Conservation (phyloP, 2,113 vertebrate species). For the Ictalurus furcatus region DNA sequence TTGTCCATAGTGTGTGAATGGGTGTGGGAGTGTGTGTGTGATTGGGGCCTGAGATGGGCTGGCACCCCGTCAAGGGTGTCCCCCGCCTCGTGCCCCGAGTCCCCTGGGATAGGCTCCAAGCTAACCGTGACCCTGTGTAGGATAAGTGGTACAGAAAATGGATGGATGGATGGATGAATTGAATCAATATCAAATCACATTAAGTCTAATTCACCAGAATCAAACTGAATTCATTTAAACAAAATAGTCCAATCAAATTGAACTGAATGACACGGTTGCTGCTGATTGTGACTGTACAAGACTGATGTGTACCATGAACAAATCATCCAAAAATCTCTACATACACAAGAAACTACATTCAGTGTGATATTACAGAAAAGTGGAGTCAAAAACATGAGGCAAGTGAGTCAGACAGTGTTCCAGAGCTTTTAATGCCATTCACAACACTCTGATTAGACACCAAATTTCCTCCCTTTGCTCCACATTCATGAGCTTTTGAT, state of each 20-base stretch:
- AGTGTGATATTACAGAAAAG: not conserved
- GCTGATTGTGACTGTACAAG: not conserved
- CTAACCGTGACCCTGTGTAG: too few species aligned
- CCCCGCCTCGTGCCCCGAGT: too few species aligned
- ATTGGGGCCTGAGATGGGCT: too few species aligned
- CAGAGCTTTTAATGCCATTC: constrained; percentile 39
- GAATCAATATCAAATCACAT: not conserved
- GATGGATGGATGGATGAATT: too few species aligned
- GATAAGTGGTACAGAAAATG: too few species aligned
- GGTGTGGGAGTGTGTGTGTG: too few species aligned
- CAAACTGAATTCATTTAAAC: not conserved
- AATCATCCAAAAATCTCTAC: not conserved
- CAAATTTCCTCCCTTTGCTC: constrained; percentile 59
- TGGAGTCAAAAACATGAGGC: constrained; percentile 49
- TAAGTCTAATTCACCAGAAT: not conserved
- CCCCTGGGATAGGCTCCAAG: too few species aligned
- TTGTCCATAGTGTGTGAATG: too few species aligned
- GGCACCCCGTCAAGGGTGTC: too few species aligned
- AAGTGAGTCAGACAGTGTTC: constrained; percentile 46
- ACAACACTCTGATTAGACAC: constrained; percentile 59
- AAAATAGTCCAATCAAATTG: not conserved
- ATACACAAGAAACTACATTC: constrained; percentile 1
- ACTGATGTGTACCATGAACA: not conserved
- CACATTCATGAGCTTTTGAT: constrained; percentile 70
- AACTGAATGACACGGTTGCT: not conserved